Percentiles rank a stretch among this genome's conserved stretches.
Evolutionary conservation across 2,797 vertebrate species (phyloP).

Genomic region (Selene dorsalis): DNA sequence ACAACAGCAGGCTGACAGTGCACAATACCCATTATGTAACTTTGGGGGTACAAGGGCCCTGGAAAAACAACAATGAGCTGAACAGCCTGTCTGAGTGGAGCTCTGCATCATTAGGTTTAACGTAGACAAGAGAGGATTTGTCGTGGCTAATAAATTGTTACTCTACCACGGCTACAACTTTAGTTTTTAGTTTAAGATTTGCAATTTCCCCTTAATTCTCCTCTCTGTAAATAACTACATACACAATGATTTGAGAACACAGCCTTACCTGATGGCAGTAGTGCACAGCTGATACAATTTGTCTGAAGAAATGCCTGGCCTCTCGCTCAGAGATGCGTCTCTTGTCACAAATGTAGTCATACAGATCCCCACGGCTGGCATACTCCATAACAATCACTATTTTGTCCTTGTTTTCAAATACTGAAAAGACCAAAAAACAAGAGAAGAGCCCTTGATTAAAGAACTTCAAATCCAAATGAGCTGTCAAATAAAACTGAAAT

Average conservation of each 20-base stretch:
- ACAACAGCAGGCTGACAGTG: conserved; percentile 60
- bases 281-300: conserved; percentile 94
- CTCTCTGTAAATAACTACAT: background rate
- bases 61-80: conserved; percentile 26
- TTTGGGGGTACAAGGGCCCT: conserved; percentile 53
- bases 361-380: conserved; percentile 93
- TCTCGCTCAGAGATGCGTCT: conserved; percentile 88
- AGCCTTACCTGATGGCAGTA: conserved; percentile 92
- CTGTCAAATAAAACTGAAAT: background rate
- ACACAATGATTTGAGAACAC: background rate
- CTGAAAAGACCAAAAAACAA: conserved; percentile 73
- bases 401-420: conserved; percentile 98
- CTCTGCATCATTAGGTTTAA: conserved; percentile 29
- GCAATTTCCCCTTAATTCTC: background rate
- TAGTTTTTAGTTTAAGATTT: background rate
- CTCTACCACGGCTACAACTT: background rate
- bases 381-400: conserved; percentile 99
- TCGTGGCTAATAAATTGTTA: background rate
- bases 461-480: background rate
- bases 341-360: conserved; percentile 93
- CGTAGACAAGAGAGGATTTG: background rate
- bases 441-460: background rate
- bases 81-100: conserved; percentile 19
- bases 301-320: conserved; percentile 93
- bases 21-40: conserved; percentile 78